Base-by-base conservation (phyloP, 2,888 invertebrate genomes). In the Catocala nupta region DNA sequence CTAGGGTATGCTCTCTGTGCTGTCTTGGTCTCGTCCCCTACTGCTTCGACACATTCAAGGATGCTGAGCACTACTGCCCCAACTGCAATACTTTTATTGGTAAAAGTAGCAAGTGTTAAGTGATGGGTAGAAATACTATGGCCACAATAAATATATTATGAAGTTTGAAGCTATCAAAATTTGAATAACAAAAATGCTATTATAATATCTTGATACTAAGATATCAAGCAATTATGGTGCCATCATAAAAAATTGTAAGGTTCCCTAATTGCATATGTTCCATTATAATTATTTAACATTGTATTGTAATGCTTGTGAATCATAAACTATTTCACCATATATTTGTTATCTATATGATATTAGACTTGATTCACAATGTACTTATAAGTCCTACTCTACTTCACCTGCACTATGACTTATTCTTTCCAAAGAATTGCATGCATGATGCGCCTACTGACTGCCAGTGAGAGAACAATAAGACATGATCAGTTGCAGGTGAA, bases 21-120 rank as follows among this genome's bases (percentile, higher is more conserved):
- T 94, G 94, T 78, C 83, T 94, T 55, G 94, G 94, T 16, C 84
- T 94, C 63, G 83, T 94, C 64, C 93, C 94, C 44, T 94, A 94
- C 81, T 93, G 94, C 85, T 93, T 93, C 57, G 94, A 94, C 70
- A 89, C 93, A 68, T 94, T 93, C 80, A 94, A 93, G 75, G 93
- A 94, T 86, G 93, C 93, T 10, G 94, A 93, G 70, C 94, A 94
- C 76, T 94, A 94, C 70, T 93, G 94, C 67, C 94, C 94, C 52
- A 92, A 93, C 77, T 94, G 94, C 85, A 94, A 92, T 80, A 88
- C 90, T 66, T 94, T 92, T 71, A 89, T 94, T 77, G 93, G 93
- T 43, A 94, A 93, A 87, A 89, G 86, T 74, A 91, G 85, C 78
- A 93, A 92, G 77, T 94, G 93, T 77, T 93, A 88, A 84, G 43